Conservation (phyloP, 2,888 invertebrate species). For the Cerastis rubricosa region DNA sequence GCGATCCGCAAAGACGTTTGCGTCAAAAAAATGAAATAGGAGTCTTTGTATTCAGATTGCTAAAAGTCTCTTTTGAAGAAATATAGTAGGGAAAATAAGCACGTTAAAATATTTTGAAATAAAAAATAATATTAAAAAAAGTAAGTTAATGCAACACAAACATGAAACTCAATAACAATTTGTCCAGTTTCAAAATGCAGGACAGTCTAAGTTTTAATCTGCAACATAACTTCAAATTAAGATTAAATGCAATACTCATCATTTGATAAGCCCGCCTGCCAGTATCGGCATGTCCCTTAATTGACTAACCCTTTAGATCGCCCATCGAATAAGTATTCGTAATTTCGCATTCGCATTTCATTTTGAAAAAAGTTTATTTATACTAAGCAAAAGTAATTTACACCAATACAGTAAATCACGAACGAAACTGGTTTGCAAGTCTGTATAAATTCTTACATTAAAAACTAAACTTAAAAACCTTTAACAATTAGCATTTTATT, state of each 20-base stretch:
- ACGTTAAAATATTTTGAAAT: not conserved
- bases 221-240: conserved; percentile 58
- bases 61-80: not conserved
- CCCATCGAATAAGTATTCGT: conserved; percentile 14
- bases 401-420: conserved; percentile 51
- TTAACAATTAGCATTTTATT: conserved; percentile 55
- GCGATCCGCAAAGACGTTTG: not conserved
- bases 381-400: conserved; percentile 28
- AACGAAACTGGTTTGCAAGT: conserved; percentile 27
- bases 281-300: conserved; percentile 52
- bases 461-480: conserved; percentile 33
- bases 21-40: not conserved
- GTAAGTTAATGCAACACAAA: not conserved
- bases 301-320: conserved; percentile 48
- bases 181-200: conserved; percentile 22
- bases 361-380: conserved; percentile 35
- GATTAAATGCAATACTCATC: conserved; percentile 52
- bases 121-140: not conserved
- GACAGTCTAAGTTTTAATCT: conserved; percentile 40
- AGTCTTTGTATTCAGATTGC: not conserved
- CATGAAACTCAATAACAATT: conserved; percentile 25
- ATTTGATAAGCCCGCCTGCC: conserved; percentile 41
- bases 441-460: conserved; percentile 38
- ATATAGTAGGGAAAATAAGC: fast-evolving
- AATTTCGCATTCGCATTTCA: conserved; percentile 20